These are phyloP conservation scores for Riparia riparia DNA, from an alignment of 2,113 vertebrate genomes.

Conservation along the genomic window DNA sequence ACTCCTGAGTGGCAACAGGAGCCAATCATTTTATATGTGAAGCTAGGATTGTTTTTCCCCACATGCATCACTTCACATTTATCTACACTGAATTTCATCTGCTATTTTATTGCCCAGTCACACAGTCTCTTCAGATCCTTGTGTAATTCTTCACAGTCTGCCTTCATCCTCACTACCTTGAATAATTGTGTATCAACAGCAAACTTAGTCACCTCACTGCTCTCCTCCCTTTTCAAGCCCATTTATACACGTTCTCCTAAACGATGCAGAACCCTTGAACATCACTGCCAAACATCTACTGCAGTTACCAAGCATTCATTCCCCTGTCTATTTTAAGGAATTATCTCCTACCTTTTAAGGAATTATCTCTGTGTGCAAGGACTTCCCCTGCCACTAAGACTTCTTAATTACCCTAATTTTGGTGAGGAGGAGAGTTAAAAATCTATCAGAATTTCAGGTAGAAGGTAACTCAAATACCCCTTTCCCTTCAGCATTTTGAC, in stretches of 20 bases:
- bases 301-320: background rate
- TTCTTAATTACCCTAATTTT: background rate
- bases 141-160: conserved; percentile 54
- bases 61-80: conserved; percentile 65
- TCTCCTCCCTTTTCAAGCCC: background rate
- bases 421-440: background rate
- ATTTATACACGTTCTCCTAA: background rate
- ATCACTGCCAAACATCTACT: background rate
- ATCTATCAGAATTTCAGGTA: background rate
- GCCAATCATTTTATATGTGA: conserved; percentile 60
- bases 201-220: conserved; percentile 24
- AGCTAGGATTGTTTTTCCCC: conserved; percentile 55
- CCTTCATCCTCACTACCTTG: conserved; percentile 32
- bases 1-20: conserved; percentile 49
- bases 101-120: conserved; percentile 63
- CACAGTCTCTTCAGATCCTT: conserved; percentile 26
- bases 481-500: background rate
- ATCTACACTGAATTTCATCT: conserved; percentile 68
- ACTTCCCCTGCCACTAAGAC: background rate
- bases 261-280: background rate
- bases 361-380: background rate
- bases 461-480: background rate
- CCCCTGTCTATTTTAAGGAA: background rate
- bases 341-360: background rate
- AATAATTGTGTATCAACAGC: conserved; percentile 40